These are phyloP conservation scores for Homarus gammarus DNA, from an alignment of 2,888 invertebrate species.

Conservation along the genomic window DNA sequence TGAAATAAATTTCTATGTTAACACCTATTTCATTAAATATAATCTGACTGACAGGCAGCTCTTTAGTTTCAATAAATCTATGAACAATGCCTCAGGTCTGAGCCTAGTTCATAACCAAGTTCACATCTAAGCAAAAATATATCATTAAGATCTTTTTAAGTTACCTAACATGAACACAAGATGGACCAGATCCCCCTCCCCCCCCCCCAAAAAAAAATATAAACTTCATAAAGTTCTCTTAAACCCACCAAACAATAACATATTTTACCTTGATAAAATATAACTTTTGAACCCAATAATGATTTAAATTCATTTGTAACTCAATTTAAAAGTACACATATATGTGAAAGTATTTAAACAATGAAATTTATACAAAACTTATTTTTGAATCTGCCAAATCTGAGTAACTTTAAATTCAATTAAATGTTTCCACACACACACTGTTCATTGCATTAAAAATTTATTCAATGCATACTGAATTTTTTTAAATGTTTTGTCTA, in stretches of 20 bases:
- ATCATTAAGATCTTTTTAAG: too few species aligned
- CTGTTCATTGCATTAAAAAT: background rate
- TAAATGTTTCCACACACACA: background rate
- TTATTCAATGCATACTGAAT: background rate
- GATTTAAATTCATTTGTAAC: background rate
- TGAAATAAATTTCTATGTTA: background rate
- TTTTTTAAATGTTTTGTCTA: background rate
- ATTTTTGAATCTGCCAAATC: background rate
- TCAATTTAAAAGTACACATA: constrained; percentile 24
- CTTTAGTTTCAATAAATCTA: background rate
- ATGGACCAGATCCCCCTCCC: too few species aligned
- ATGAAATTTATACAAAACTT: background rate
- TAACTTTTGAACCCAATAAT: background rate
- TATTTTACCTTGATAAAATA: background rate
- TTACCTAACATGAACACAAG: background rate
- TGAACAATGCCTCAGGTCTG: background rate
- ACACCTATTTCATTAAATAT: background rate
- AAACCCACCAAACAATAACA: background rate
- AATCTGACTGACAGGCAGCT: background rate
- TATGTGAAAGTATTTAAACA: background rate
- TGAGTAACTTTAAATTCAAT: background rate
- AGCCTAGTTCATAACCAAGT: background rate
- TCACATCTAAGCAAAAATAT: background rate
- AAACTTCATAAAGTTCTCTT: background rate
- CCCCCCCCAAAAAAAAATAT: background rate